phyloP scores from a whole-genome alignment of 2,113 vertebrate genomes.

The Paradoxurus hermaphroditus region DNA sequence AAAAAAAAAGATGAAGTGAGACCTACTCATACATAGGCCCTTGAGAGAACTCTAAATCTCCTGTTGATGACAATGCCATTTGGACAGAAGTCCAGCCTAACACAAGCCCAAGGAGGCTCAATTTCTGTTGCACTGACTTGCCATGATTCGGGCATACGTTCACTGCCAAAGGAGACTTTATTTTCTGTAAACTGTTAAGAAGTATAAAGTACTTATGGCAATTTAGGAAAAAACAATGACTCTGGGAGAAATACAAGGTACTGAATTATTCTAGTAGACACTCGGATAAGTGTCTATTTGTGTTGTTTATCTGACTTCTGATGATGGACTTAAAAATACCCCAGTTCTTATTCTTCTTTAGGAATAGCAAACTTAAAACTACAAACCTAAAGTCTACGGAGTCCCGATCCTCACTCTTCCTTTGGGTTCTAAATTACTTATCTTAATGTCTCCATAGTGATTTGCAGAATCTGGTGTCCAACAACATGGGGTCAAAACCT shows the following conservation, averaged over 20 bases:
- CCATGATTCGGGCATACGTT: not conserved
- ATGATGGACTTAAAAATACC: not conserved
- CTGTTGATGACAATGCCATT: not conserved
- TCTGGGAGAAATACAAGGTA: not conserved
- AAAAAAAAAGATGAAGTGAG: slow-evolving; percentile 7
- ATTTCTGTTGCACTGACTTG: not conserved
- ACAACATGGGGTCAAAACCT: not conserved
- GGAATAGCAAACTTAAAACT: not conserved
- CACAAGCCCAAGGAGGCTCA: not conserved
- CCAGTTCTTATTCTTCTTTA: not conserved
- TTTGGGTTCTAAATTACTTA: not conserved
- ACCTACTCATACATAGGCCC: not conserved
- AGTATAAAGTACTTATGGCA: not conserved
- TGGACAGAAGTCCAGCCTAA: not conserved
- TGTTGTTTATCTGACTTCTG: not conserved
- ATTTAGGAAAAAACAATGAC: not conserved
- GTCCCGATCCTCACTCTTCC: not conserved
- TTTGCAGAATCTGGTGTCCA: not conserved
- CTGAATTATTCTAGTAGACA: not conserved
- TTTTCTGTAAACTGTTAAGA: not conserved
- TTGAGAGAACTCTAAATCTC: not conserved
- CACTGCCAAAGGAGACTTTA: not conserved
- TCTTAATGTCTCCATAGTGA: not conserved
- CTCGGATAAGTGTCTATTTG: not conserved
- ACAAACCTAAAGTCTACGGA: not conserved